Evolutionary conservation across 2,113 vertebrate species (phyloP).

Genomic region (Stigmatopora nigra): DNA sequence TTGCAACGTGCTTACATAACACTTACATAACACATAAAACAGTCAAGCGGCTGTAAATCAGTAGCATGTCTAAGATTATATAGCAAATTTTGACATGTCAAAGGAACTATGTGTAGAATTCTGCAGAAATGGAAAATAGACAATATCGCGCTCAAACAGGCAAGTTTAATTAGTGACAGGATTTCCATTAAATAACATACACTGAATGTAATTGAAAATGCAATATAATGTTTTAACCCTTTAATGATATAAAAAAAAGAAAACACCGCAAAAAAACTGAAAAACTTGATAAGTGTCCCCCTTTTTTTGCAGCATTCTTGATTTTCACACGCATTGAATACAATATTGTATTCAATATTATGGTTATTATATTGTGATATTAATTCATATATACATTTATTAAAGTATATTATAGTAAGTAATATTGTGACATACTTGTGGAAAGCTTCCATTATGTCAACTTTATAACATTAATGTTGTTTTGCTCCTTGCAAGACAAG

Average conservation of each 20-base stretch:
- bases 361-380: too few species aligned
- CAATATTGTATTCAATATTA: too few species aligned
- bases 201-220: not conserved
- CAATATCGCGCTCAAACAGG: not conserved
- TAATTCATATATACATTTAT: too few species aligned
- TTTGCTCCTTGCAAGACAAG: not conserved
- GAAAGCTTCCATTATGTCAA: not conserved
- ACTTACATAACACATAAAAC: constrained; percentile 61
- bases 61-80: constrained; percentile 50
- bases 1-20: constrained; percentile 62
- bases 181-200: not conserved
- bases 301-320: too few species aligned
- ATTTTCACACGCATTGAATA: too few species aligned
- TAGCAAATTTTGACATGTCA: constrained; percentile 6
- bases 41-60: constrained; percentile 51
- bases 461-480: too few species aligned
- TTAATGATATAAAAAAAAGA: too few species aligned
- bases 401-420: not conserved
- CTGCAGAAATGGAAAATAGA: not conserved
- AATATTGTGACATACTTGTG: not conserved
- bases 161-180: not conserved
- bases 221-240: not conserved
- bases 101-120: not conserved
- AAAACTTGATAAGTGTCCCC: too few species aligned
- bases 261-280: too few species aligned